Evolutionary conservation across 2,797 vertebrate genomes (phyloP), one percentile per base, ranked within the genome.

Genomic region (Propithecus perrieri): DNA sequence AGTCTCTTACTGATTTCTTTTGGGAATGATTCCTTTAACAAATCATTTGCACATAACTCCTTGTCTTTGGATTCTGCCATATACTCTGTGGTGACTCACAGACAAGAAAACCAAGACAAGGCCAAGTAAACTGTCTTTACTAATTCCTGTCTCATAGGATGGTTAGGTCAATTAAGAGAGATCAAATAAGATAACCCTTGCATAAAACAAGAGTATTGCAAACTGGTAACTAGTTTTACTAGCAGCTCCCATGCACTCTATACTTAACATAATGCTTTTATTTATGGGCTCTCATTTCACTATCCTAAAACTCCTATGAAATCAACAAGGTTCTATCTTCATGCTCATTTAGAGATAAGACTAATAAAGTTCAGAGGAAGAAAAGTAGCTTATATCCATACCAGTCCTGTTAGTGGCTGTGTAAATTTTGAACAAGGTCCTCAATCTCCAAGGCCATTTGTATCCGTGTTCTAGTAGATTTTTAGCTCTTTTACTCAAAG

Each of bases 401-500:
- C 12, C 26, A n/a, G 11, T 4, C 6, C 38, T 43, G 9, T 28
- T 33, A 69, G n/a, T 13, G 28, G 6, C 4, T 69, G 50, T 13
- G 17, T 14, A 83, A 15, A 67, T 50, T 48, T 28, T 74, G 46
- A 50, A 30, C 26, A 17, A 46, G 12, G 53, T 69, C n/a, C 4
- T 46, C 33, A 33, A 26, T 75, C 43, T 74, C 59, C 43, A 75
- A 85, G 35, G 24, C 4, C 35, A 57, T 1, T 4, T 22, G 24
- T 26, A 2, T 11, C 35, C 33, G 48, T 0, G 0, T 4, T 28
- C 28, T 12, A n/a, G 24, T 5, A 38, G 33, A 79, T 7, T 50
- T 59, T 90, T 43, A 78, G 26, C 41, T 90, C 14, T 71, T 83
- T 71, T 63, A 85, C 17, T 46, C 22, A 46, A 89, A 90, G 24